Percentiles rank a stretch among this genome's conserved stretches.
Evolutionary conservation across 2,888 invertebrate genomes (phyloP).

Genomic region (Thelaira solivaga): DNA sequence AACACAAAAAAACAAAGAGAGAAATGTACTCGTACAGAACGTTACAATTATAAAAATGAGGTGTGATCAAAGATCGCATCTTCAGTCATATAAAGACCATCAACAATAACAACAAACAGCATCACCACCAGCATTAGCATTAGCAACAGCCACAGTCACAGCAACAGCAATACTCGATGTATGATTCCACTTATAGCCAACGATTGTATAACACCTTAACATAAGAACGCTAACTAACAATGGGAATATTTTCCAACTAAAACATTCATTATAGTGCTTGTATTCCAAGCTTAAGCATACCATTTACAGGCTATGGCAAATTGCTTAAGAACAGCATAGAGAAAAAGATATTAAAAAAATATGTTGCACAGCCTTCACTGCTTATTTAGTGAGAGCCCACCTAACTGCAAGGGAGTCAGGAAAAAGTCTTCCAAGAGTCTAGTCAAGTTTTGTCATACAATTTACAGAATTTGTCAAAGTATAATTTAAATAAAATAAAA

Average conservation of each 20-base stretch:
- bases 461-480: too few species aligned
- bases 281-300: conserved; percentile 3
- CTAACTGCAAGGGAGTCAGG: too few species aligned
- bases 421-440: too few species aligned
- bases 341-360: too few species aligned
- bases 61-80: conserved; percentile 58
- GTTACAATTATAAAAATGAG: conserved; percentile 55
- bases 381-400: too few species aligned
- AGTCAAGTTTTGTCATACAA: too few species aligned
- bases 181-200: conserved; percentile 5
- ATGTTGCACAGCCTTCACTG: too few species aligned
- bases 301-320: conserved; percentile 30
- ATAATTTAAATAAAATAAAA: too few species aligned
- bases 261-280: neutral
- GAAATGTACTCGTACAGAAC: conserved; percentile 17
- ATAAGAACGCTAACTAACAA: conserved; percentile 20
- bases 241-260: conserved; percentile 27
- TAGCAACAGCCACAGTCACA: too few species aligned
- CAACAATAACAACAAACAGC: conserved; percentile 29
- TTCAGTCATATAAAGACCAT: conserved; percentile 24
- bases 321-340: neutral
- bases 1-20: too few species aligned
- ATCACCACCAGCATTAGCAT: conserved; percentile 17
- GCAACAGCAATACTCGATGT: conserved; percentile 2
- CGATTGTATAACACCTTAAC: conserved; percentile 33